Conservation (phyloP, 2,797 vertebrate genomes). For the Hybognathus amarus region DNA sequence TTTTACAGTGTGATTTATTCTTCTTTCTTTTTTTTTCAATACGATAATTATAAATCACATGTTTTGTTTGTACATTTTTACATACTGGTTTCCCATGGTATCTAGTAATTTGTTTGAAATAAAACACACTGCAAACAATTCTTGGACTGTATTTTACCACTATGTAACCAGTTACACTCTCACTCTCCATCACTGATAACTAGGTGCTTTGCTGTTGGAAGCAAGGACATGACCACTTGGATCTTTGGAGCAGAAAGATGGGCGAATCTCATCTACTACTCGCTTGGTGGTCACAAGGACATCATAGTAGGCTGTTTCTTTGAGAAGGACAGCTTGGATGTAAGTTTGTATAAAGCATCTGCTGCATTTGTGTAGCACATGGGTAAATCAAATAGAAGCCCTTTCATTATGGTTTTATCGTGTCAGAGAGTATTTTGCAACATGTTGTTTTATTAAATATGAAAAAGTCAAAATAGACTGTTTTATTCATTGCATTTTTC, state of each 20-base stretch:
- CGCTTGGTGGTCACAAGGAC: constrained; percentile 93
- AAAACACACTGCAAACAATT: neutral
- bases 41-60: no score
- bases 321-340: constrained; percentile 90
- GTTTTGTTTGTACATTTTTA: neutral
- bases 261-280: constrained; percentile 94
- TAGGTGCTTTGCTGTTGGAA: constrained; percentile 95
- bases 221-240: constrained; percentile 97
- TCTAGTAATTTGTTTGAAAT: neutral
- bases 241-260: constrained; percentile 96
- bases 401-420: neutral
- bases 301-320: constrained; percentile 93
- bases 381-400: neutral
- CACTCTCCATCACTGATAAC: neutral
- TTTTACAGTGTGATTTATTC: neutral
- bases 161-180: neutral
- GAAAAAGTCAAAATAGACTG: neutral
- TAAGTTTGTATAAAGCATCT: constrained; percentile 69
- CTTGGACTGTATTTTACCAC: neutral
- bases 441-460: neutral
- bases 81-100: neutral
- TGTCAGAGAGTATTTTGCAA: neutral
- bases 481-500: neutral
- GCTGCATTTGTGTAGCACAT: neutral
- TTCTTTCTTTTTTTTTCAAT: neutral